Conservation (phyloP, 2,888 invertebrate species). For the Sesamia inferens region DNA sequence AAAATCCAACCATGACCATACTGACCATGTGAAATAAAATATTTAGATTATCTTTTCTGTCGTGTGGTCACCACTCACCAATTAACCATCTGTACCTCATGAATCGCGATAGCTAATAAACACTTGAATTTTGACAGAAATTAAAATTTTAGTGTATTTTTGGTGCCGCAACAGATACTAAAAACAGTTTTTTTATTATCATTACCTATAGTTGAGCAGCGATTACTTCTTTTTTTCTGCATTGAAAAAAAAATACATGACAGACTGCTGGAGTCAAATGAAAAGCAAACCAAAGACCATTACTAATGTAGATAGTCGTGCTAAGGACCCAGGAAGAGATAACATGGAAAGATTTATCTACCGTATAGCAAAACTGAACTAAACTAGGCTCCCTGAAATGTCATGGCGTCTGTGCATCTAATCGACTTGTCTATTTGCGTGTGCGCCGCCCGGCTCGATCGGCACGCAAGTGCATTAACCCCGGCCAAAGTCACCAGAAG, state of each 20-base stretch:
- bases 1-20: too few species aligned
- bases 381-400: constrained; percentile 17
- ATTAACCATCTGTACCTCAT: too few species aligned
- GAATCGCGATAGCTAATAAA: too few species aligned
- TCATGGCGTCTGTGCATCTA: constrained; percentile 47
- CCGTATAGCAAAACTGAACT: constrained; percentile 30
- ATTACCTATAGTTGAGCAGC: too few species aligned
- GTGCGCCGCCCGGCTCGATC: constrained; percentile 38
- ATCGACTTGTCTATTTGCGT: constrained; percentile 65
- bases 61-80: too few species aligned
- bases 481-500: constrained; percentile 47
- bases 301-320: background rate
- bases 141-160: too few species aligned
- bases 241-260: background rate
- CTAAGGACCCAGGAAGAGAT: constrained; percentile 37
- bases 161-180: too few species aligned
- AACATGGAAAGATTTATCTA: constrained; percentile 29
- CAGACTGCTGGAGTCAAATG: background rate
- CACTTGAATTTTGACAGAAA: too few species aligned
- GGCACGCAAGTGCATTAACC: constrained; percentile 63
- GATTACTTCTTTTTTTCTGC: too few species aligned
- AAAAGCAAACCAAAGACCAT: background rate
- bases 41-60: too few species aligned
- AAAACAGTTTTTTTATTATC: too few species aligned
- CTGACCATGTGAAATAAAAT: too few species aligned